A percentile compares a stretch with the other conserved stretches of the same genome.
These are phyloP conservation scores for Apogon talboti DNA, from an alignment of 2,797 vertebrate species.

Conservation along the genomic window DNA sequence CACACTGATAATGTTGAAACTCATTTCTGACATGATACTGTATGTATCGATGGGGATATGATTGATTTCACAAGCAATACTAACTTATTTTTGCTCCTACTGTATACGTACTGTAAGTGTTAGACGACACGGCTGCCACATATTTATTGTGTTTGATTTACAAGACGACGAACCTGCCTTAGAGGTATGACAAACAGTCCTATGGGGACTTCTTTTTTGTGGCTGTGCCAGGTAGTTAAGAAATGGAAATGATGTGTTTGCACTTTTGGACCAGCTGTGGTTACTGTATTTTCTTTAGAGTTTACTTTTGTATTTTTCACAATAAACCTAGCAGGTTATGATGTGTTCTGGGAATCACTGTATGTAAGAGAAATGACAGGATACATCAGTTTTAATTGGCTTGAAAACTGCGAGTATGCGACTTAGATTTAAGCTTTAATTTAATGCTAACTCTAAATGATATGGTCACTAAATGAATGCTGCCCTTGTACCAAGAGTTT, in stretches of 20 bases:
- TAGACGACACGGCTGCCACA: conserved; percentile 28
- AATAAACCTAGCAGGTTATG: conserved; percentile 19
- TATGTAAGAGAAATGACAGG: conserved; percentile 11
- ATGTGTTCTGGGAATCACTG: conserved; percentile 13
- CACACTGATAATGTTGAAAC: background rate
- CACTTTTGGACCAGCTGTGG: conserved; percentile 79
- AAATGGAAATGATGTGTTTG: conserved; percentile 61
- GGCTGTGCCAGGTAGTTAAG: conserved; percentile 50
- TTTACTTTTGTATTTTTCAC: conserved; percentile 67
- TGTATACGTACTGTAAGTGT: conserved; percentile 26
- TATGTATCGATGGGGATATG: background rate
- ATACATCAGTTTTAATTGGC: conserved; percentile 24
- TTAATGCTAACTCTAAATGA: conserved; percentile 12
- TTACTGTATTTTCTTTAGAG: conserved; percentile 68
- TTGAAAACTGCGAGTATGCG: background rate
- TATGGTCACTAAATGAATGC: conserved; percentile 44
- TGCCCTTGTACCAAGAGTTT: conserved; percentile 56
- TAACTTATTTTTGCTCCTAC: conserved; percentile 52
- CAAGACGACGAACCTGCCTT: conserved; percentile 40
- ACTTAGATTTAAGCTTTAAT: conserved; percentile 16
- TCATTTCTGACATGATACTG: conserved; percentile 10
- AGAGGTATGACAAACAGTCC: conserved; percentile 23
- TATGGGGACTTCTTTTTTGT: conserved; percentile 27
- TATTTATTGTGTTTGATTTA: conserved; percentile 53
- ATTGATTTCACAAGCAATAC: conserved; percentile 18